Base-by-base conservation (phyloP, 2,797 vertebrate genomes). In the Sebastes hopkinsi region DNA sequence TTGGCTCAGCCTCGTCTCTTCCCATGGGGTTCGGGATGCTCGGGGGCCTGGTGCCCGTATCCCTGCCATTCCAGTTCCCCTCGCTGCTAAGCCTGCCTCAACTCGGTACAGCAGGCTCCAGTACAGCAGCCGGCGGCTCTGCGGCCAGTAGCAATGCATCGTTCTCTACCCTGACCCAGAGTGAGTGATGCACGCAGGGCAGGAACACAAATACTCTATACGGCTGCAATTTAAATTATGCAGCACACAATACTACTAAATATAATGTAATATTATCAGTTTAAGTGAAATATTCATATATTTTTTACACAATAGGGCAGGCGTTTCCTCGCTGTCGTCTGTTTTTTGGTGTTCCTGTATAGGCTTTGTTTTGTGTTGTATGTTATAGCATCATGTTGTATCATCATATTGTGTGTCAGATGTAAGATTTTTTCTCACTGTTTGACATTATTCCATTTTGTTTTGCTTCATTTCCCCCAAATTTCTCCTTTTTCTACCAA, bases 11-110 rank as follows among this genome's bases (percentile, higher is more conserved):
- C 3, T 92, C 97, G 50, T 95, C 97, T 88, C 96, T 99, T 89
- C 97, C 97, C 70, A 96, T 99, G 85, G 96, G 97, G 71, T 99
- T 97, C 76, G 97, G 98, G 92, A 98, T 99, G 97, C 94, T 99
- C 92, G 97, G 98, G 81, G 97, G 97, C 77, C 96, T 99, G 94
- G 97, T 99, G 92, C 98, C 98, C 42, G 97, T 98, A 68, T 98
- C 97, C 66, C 94, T 99, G 93, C 97, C 98, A 92, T 99, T 98
- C 95, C 97, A 98, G 95, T 99, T 98, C 95, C 97, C 97, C 82
- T 89, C 97, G 83, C 96, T 99, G 80, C 95, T 99, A 65, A 97
- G 96, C 95, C 96, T 99, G 90, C 89, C 94, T 29, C 60, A 91
- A 0, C 88, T 95, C 74, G 91, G 89, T 3, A 81, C 90, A 0